These are phyloP conservation scores for Alexandromys fortis DNA, from an alignment of 2,113 vertebrate species.

Conservation along the genomic window DNA sequence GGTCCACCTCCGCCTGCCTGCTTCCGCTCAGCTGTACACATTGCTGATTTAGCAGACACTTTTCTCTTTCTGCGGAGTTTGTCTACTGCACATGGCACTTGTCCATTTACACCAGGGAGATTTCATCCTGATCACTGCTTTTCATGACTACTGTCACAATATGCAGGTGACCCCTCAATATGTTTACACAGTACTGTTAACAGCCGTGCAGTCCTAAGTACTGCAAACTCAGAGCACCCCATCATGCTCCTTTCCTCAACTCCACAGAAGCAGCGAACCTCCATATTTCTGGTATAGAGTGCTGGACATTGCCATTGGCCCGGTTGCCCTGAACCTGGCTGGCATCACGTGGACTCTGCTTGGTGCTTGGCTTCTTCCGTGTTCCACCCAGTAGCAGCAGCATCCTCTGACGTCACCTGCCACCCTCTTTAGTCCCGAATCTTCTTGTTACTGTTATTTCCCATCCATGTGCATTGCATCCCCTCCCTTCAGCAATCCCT, in stretches of 20 bases:
- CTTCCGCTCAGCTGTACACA: neutral
- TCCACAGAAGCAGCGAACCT: neutral
- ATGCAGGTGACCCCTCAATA: neutral
- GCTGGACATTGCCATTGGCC: neutral
- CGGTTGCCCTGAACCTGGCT: neutral
- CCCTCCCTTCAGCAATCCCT: accelerated
- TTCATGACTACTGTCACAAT: neutral
- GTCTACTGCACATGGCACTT: neutral
- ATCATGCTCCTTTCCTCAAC: neutral
- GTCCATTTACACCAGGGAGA: neutral
- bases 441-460: neutral
- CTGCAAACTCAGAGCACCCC: neutral
- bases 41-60: too few species aligned
- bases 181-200: neutral
- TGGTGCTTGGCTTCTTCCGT: neutral
- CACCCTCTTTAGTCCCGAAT: neutral
- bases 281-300: neutral
- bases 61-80: neutral
- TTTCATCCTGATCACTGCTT: neutral
- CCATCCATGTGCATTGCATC: neutral
- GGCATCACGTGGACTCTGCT: neutral
- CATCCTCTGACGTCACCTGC: neutral
- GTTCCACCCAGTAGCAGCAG: neutral
- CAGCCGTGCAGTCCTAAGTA: neutral
- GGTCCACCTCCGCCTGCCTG: neutral